A percentile compares a stretch with the other conserved stretches of the same genome.
Conservation (phyloP, 2,113 vertebrate genomes). For the Albula goreensis region DNA sequence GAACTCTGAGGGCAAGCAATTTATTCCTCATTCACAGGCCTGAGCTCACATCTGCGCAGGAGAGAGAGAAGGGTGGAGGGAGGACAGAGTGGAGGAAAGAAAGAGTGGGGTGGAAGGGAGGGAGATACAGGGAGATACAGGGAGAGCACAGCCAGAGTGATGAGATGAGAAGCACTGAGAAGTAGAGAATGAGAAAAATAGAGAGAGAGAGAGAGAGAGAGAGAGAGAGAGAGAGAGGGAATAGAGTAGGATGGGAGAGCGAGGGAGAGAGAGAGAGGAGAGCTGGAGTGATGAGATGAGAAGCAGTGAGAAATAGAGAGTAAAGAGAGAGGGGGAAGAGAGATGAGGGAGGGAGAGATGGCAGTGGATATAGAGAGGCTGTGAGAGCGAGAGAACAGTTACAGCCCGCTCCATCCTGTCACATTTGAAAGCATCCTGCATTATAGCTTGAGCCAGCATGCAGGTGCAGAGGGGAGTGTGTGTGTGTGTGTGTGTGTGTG, state of each 20-base stretch:
- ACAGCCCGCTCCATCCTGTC: background rate
- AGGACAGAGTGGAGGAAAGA: conserved; percentile 1
- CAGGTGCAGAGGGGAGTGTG: background rate
- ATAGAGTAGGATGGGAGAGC: too few species aligned
- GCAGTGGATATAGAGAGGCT: background rate
- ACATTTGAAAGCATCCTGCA: background rate
- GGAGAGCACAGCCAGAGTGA: conserved; percentile 3
- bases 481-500: background rate
- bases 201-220: conserved; percentile 5
- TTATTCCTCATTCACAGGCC: conserved; percentile 49
- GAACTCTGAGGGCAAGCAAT: conserved; percentile 58
- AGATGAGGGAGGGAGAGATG: background rate
- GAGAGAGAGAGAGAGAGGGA: background rate
- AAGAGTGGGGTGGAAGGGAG: too few species aligned
- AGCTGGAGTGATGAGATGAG: background rate
- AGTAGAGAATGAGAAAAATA: conserved; percentile 12
- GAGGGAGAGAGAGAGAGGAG: background rate
- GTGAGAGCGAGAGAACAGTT: background rate
- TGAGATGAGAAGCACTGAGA: background rate
- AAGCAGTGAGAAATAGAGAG: background rate
- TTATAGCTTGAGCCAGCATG: background rate
- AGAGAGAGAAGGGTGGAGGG: conserved; percentile 10
- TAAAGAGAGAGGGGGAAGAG: background rate
- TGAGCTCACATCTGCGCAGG: conserved; percentile 33
- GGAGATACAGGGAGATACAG: conserved; percentile 12